These are phyloP conservation scores for Eurytoma adleriae DNA, from an alignment of 2,888 invertebrate species.

Conservation along the genomic window DNA sequence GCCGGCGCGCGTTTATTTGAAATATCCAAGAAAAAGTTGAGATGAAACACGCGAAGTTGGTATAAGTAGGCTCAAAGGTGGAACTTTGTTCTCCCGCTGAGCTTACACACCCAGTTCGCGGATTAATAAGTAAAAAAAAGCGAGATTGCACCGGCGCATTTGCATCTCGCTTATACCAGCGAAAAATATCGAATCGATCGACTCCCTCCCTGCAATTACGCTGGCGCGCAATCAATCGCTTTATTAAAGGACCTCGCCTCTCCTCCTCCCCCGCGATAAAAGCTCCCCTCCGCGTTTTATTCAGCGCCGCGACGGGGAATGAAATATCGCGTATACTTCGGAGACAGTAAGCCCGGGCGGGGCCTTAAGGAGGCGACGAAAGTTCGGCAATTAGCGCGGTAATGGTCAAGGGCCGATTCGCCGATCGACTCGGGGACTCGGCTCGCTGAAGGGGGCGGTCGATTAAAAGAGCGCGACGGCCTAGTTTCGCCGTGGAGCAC, in stretches of 20 bases:
- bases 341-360: too few species aligned
- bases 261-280: too few species aligned
- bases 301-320: background rate
- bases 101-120: background rate
- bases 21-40: too few species aligned
- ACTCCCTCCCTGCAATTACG: constrained; percentile 7
- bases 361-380: constrained; percentile 61
- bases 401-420: constrained; percentile 65
- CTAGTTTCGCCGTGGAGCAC: constrained; percentile 11
- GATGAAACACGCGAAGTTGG: too few species aligned
- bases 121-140: background rate
- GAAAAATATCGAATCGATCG: constrained; percentile 44
- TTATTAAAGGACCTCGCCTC: background rate
- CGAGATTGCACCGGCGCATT: constrained; percentile 16
- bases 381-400: constrained; percentile 70
- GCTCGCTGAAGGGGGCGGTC: background rate
- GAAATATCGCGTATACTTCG: too few species aligned
- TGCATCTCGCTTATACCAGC: constrained; percentile 16
- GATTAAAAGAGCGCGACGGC: constrained; percentile 17
- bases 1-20: too few species aligned
- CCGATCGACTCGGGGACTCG: constrained; percentile 24
- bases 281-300: background rate
- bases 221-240: constrained; percentile 23
- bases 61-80: too few species aligned
- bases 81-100: background rate